These are phyloP conservation scores for Caenorhabditis brenneri DNA, from an alignment of 1,140 invertebrate genomes.

Conservation along the genomic window DNA sequence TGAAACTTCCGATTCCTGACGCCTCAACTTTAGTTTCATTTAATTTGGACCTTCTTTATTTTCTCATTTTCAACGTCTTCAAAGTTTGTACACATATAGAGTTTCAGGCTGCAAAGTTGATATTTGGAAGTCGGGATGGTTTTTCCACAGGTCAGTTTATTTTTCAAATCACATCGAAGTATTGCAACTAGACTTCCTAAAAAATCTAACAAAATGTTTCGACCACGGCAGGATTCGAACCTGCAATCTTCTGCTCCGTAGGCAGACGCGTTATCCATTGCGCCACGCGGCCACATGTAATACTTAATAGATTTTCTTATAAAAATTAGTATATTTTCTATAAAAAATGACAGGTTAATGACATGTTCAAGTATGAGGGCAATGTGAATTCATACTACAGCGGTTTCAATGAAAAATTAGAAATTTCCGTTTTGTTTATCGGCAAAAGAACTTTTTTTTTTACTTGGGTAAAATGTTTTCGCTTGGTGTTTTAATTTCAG, in stretches of 20 bases:
- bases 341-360: too few relatives aligned
- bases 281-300: slow-evolving; percentile 57
- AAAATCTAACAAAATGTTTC: slow-evolving; percentile 12
- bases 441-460: too few relatives aligned
- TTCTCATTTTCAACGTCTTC: background rate
- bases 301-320: too few relatives aligned
- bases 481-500: too few relatives aligned
- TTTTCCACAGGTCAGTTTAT: slow-evolving; percentile 3
- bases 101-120: background rate
- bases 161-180: too few relatives aligned
- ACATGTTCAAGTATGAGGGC: too few relatives aligned
- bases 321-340: too few relatives aligned
- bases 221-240: slow-evolving; percentile 64
- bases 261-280: slow-evolving; percentile 65
- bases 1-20: background rate
- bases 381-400: too few relatives aligned
- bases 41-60: background rate
- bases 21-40: slow-evolving; percentile 32
- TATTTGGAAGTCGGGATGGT: background rate
- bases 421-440: too few relatives aligned
- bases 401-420: too few relatives aligned
- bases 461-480: too few relatives aligned
- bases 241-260: slow-evolving; percentile 65
- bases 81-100: background rate
- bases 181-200: too few relatives aligned